Percentiles rank a stretch among this genome's conserved stretches.
phyloP scores from a whole-genome alignment of 2,113 vertebrate species.

The Proteles cristata region DNA sequence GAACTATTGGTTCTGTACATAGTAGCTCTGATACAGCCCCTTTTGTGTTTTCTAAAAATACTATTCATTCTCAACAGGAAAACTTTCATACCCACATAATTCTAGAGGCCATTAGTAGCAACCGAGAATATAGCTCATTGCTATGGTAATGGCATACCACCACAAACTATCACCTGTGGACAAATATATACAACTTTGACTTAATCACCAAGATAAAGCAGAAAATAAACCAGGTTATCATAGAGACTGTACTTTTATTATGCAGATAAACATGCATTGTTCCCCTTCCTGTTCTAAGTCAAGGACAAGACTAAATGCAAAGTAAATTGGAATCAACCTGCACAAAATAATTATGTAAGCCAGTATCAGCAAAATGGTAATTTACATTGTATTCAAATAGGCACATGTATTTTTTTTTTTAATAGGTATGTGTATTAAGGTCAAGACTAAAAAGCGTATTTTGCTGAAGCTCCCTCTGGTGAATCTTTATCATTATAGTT shows the following conservation, averaged over 20 bases:
- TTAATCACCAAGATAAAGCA: slow-evolving; percentile 14
- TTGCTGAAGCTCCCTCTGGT: background rate
- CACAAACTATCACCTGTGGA: background rate
- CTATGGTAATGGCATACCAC: background rate
- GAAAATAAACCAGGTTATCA: slow-evolving; percentile 41
- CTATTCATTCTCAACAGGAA: background rate
- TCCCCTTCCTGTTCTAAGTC: background rate
- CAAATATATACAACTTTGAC: slow-evolving; percentile 32
- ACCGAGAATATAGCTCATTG: background rate
- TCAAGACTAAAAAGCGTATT: slow-evolving; percentile 14
- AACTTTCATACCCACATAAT: background rate
- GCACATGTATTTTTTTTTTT: background rate
- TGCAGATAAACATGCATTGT: background rate
- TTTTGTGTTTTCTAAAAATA: background rate
- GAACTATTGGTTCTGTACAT: background rate
- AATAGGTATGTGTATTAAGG: slow-evolving; percentile 7
- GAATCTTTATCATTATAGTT: background rate
- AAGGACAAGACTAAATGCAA: background rate
- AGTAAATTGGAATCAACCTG: background rate
- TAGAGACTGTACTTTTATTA: background rate
- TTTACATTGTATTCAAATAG: slow-evolving; percentile 23
- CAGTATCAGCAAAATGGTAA: background rate
- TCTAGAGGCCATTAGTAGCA: background rate
- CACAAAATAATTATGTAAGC: slow-evolving; percentile 7
- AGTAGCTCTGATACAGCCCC: background rate